Percentiles rank a stretch among this genome's conserved stretches.
These are phyloP conservation scores for Leuciscus waleckii DNA, from an alignment of 2,797 vertebrate species.

Conservation along the genomic window DNA sequence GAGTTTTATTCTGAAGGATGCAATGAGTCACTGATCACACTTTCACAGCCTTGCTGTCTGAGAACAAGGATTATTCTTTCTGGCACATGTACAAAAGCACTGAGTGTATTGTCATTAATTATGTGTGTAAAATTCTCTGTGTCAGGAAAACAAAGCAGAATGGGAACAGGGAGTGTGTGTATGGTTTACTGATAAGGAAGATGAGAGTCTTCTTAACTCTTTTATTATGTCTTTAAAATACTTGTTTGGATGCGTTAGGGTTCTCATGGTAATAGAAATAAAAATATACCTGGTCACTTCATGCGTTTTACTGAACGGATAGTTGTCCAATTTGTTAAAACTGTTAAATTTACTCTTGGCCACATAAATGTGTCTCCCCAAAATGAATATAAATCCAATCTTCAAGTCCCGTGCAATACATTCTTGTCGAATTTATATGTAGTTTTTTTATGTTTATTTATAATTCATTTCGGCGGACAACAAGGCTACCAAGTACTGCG, in stretches of 20 bases:
- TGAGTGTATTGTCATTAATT: conserved; percentile 31
- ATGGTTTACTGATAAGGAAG: conserved; percentile 38
- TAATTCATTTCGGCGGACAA: too few species aligned
- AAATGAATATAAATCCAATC: background rate
- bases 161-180: conserved; percentile 22
- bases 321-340: background rate
- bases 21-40: conserved; percentile 22
- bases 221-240: background rate
- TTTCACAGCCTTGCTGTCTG: conserved; percentile 31
- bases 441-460: too few species aligned
- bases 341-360: background rate
- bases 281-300: background rate
- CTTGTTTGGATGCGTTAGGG: background rate
- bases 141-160: conserved; percentile 9
- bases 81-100: conserved; percentile 21
- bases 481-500: too few species aligned
- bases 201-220: background rate
- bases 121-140: conserved; percentile 17
- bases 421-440: background rate
- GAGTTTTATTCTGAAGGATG: conserved; percentile 21
- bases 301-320: background rate
- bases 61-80: conserved; percentile 29
- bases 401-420: background rate
- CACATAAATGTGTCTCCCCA: background rate
- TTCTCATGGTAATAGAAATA: background rate